These are phyloP conservation scores for Drosophila infuscata DNA, from an alignment of 2,888 invertebrate species.

Conservation along the genomic window DNA sequence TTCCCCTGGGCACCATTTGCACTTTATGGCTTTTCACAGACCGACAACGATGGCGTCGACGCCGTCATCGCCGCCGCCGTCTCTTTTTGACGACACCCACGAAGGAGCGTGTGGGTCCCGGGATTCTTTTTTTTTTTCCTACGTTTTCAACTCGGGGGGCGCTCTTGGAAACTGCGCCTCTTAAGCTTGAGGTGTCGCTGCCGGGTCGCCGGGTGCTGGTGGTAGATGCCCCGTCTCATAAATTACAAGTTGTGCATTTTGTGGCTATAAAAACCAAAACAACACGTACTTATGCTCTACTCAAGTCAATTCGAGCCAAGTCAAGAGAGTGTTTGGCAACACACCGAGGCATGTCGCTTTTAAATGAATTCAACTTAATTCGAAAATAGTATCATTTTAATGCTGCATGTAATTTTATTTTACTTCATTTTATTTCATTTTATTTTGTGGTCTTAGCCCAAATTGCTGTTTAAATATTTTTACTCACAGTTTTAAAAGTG, in stretches of 20 bases:
- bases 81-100: conserved; percentile 9
- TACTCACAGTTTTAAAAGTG: not conserved
- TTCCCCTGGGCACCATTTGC: conserved; percentile 79
- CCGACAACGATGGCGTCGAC: conserved; percentile 17
- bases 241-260: conserved; percentile 57
- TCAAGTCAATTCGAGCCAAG: not conserved
- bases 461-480: not conserved
- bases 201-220: not conserved
- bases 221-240: conserved; percentile 31
- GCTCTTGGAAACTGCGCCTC: not conserved
- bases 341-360: not conserved
- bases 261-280: conserved; percentile 13
- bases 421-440: not conserved
- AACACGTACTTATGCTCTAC: conserved; percentile 15
- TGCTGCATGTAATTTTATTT: conserved; percentile 1
- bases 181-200: conserved; percentile 9
- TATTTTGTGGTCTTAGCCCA: not conserved
- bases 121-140: not conserved
- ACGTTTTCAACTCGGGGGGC: conserved; percentile 1
- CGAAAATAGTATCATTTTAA: conserved; percentile 5
- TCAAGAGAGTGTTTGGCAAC: not conserved
- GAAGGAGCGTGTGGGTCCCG: not conserved
- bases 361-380: conserved; percentile 8
- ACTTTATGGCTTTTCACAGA: conserved; percentile 77
- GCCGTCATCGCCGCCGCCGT: not conserved